A percentile compares a stretch with the other conserved stretches of the same genome.
phyloP scores from a whole-genome alignment of 2,113 vertebrate species.

The Xerus inauris region DNA sequence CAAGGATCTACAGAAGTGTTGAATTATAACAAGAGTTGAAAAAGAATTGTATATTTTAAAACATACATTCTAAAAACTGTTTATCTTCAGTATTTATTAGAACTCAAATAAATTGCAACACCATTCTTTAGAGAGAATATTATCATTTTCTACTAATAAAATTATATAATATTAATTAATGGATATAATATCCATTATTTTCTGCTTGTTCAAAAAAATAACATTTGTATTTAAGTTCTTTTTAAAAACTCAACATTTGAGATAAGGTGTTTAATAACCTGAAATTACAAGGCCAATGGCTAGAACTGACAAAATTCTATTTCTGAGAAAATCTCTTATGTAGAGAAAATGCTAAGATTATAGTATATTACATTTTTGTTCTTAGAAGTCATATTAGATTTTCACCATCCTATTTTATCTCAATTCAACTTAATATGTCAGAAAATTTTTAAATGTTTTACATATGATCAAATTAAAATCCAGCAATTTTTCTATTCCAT shows the following conservation, averaged over 20 bases:
- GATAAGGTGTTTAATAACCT: background rate
- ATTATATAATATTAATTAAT: too few species aligned
- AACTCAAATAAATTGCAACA: background rate
- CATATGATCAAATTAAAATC: conserved; percentile 9
- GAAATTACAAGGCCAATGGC: background rate
- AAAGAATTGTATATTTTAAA: conserved; percentile 16
- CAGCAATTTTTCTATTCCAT: background rate
- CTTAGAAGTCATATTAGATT: conserved; percentile 13
- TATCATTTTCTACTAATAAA: conserved; percentile 42
- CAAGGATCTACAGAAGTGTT: conserved; percentile 85
- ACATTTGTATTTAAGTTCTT: background rate
- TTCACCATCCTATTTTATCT: conserved; percentile 30
- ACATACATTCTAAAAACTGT: background rate
- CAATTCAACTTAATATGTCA: conserved; percentile 43
- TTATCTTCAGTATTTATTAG: background rate
- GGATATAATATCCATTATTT: too few species aligned
- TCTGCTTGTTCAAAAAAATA: background rate
- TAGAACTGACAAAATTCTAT: background rate
- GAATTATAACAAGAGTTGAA: conserved; percentile 53
- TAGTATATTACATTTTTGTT: background rate
- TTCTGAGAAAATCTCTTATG: background rate
- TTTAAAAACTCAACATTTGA: conserved; percentile 11
- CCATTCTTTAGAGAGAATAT: background rate
- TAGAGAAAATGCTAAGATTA: conserved; percentile 47
- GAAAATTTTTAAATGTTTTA: conserved; percentile 10